Conservation (phyloP, 2,888 invertebrate species). For the Euclidia mi region DNA sequence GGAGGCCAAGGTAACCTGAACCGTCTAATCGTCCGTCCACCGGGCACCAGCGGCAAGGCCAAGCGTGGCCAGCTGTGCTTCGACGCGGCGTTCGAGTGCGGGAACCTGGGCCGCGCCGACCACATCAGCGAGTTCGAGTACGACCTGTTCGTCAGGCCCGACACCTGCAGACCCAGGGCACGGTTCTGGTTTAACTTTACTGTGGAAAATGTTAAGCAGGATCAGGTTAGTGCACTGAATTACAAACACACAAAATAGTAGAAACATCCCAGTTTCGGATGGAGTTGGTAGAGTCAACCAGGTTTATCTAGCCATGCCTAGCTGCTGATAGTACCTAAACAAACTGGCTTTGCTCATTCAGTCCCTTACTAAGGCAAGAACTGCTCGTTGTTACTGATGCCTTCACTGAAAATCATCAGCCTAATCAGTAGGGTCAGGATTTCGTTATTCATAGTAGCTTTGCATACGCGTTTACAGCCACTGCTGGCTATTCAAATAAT, state of each 20-base stretch:
- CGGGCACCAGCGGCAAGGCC: constrained; percentile 98
- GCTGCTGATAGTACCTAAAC: too few relatives aligned
- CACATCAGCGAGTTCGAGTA: constrained; percentile 98
- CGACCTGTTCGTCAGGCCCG: constrained; percentile 98
- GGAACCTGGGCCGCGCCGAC: constrained; percentile 98
- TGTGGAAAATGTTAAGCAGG: constrained; percentile 97
- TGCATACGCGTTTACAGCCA: neutral
- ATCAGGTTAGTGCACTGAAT: constrained; percentile 91
- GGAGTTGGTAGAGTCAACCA: too few relatives aligned
- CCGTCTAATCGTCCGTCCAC: constrained; percentile 95
- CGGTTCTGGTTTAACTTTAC: constrained; percentile 99
- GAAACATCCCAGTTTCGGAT: too few relatives aligned
- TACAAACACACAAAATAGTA: too few relatives aligned
- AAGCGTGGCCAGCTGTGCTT: constrained; percentile 99
- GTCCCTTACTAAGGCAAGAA: too few relatives aligned
- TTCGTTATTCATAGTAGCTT: too few relatives aligned
- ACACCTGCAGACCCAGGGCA: constrained; percentile 98
- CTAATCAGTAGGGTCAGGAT: too few relatives aligned
- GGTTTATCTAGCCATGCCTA: too few relatives aligned
- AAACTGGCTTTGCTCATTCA: too few relatives aligned
- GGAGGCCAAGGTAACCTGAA: constrained; percentile 98
- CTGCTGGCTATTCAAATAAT: too few relatives aligned
- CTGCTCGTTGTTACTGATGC: too few relatives aligned
- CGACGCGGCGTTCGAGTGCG: constrained; percentile 99
- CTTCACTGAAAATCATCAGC: too few relatives aligned